Conservation (phyloP, 64 coral and sea anemone genomes). For the Astreopora myriophthalma region DNA sequence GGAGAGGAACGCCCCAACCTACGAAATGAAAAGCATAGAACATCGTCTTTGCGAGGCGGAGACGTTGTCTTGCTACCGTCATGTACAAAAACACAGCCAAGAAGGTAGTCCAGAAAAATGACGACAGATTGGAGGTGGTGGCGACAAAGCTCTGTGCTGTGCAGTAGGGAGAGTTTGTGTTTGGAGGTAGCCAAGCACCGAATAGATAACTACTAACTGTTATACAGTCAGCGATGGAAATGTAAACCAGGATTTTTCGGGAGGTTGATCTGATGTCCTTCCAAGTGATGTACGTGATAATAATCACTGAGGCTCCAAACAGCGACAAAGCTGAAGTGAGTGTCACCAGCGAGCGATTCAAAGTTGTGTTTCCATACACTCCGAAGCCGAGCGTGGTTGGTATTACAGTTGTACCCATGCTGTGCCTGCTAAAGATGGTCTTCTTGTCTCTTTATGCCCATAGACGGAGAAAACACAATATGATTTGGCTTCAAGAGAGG, state of each 20-base stretch:
- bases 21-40: conserved; percentile 64
- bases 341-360: background rate
- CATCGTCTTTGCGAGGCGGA: conserved; percentile 47
- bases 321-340: conserved; percentile 60
- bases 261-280: conserved; percentile 75
- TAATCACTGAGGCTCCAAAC: conserved; percentile 68
- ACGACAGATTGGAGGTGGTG: conserved; percentile 74
- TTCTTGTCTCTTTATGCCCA: background rate
- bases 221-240: conserved; percentile 86
- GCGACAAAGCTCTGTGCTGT: conserved; percentile 72
- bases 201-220: conserved; percentile 52
- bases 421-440: background rate
- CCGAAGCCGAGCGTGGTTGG: background rate
- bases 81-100: conserved; percentile 71
- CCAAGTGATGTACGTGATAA: conserved; percentile 81
- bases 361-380: background rate
- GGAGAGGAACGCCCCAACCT: conserved; percentile 67
- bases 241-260: conserved; percentile 77
- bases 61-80: conserved; percentile 52
- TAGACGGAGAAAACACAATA: background rate
- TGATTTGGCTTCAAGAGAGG: background rate
- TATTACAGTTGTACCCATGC: background rate
- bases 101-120: conserved; percentile 91
- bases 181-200: background rate
- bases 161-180: conserved; percentile 22